Conservation (phyloP, 2,888 invertebrate species). For the Mylabris sibirica region DNA sequence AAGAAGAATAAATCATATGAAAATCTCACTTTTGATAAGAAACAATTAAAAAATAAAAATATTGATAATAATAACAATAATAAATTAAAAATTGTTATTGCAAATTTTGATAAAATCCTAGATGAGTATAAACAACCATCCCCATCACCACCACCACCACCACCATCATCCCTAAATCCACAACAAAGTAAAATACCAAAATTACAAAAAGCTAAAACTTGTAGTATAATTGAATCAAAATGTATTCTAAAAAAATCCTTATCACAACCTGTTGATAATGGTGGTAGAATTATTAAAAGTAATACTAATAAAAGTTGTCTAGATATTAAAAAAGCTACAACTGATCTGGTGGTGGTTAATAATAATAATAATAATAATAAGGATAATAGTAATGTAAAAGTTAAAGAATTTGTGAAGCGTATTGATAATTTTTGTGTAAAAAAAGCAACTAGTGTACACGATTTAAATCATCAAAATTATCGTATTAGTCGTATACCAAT, state of each 20-base stretch:
- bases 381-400: constrained; percentile 39
- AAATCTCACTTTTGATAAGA: constrained; percentile 40
- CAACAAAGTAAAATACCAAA: constrained; percentile 61
- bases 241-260: constrained; percentile 71
- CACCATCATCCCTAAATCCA: background rate
- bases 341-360: constrained; percentile 15
- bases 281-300: constrained; percentile 16
- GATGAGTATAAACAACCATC: constrained; percentile 57
- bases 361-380: no score
- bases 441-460: constrained; percentile 52
- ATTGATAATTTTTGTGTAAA: background rate
- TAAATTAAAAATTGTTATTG: constrained; percentile 62
- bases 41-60: constrained; percentile 61
- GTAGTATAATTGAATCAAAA: constrained; percentile 74
- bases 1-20: constrained; percentile 48
- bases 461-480: constrained; percentile 44
- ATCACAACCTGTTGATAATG: constrained; percentile 61
- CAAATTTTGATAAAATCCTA: constrained; percentile 65
- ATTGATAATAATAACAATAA: constrained; percentile 50
- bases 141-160: constrained; percentile 18
- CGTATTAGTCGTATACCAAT: constrained; percentile 56
- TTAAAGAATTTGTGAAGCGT: constrained; percentile 52
- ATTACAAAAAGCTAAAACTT: constrained; percentile 74
- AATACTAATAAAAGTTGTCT: constrained; percentile 51
- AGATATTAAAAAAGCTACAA: constrained; percentile 41